Percentiles rank a stretch among this genome's conserved stretches.
Evolutionary conservation across 1,140 invertebrate genomes (phyloP).

Genomic region (Phymorhynchus buccinoides): DNA sequence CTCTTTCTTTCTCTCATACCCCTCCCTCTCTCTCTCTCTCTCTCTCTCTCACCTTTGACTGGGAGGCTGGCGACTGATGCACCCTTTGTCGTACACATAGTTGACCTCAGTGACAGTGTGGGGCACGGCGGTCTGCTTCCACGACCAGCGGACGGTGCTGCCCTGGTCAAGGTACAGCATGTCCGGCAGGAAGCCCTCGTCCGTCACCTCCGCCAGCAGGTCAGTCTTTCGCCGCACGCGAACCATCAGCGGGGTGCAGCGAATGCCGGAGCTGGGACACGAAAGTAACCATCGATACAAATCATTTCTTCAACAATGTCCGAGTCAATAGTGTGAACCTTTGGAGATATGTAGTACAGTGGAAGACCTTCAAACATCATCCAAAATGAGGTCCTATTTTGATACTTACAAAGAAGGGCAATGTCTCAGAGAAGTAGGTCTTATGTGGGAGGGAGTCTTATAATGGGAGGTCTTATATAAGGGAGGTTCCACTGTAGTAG

Average conservation of each 20-base stretch:
- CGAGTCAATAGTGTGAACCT: too few species aligned
- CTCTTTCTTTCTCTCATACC: not conserved
- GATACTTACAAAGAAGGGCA: too few species aligned
- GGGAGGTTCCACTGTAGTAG: too few species aligned
- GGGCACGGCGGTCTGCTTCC: constrained; percentile 66
- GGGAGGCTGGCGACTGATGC: constrained; percentile 54
- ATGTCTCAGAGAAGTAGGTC: too few species aligned
- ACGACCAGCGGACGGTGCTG: constrained; percentile 68
- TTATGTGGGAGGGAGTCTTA: too few species aligned
- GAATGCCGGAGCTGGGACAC: constrained; percentile 60
- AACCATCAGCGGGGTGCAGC: constrained; percentile 66
- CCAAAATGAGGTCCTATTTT: too few species aligned
- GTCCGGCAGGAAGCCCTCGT: constrained; percentile 68
- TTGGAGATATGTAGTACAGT: too few species aligned
- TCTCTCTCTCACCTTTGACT: constrained; percentile 46
- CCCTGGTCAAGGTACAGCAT: constrained; percentile 70
- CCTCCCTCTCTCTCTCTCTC: not conserved
- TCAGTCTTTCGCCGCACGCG: constrained; percentile 61
- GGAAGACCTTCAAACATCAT: too few species aligned
- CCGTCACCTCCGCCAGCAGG: constrained; percentile 62
- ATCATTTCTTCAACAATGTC: too few species aligned
- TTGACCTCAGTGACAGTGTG: constrained; percentile 67
- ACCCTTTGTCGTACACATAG: constrained; percentile 59
- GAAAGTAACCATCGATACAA: not conserved
- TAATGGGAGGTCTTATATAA: too few species aligned